Percentiles rank a stretch among this genome's conserved stretches.
phyloP scores from a whole-genome alignment of 2,888 invertebrate species.

The Encarsia formosa region DNA sequence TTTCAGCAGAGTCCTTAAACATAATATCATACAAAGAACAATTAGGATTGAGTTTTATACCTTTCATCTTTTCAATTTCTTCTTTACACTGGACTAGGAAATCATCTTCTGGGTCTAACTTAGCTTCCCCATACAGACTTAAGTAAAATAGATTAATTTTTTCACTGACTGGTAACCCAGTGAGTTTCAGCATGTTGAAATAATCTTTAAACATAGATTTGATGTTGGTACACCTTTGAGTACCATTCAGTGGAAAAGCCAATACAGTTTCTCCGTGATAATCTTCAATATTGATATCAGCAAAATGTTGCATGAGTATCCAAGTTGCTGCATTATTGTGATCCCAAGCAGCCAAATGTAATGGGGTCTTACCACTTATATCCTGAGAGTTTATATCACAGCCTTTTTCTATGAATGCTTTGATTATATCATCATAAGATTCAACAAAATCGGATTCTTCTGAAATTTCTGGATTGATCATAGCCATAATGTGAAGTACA shows the following conservation, averaged over 20 bases:
- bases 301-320: conserved; percentile 11
- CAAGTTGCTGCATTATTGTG: conserved; percentile 13
- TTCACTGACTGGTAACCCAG: conserved; percentile 9
- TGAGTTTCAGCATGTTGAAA: conserved; percentile 11
- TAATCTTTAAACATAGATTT: conserved; percentile 9
- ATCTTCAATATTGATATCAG: conserved; percentile 20
- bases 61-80: conserved; percentile 19
- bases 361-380: conserved; percentile 13
- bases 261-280: conserved; percentile 7
- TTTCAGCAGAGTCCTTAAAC: conserved; percentile 11
- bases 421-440: conserved; percentile 8
- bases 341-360: conserved; percentile 17
- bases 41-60: conserved; percentile 3
- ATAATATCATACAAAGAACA: conserved; percentile 9
- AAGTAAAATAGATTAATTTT: conserved; percentile 5
- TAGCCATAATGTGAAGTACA: conserved; percentile 17
- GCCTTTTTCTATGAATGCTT: conserved; percentile 1
- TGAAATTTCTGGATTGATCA: conserved; percentile 12
- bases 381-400: conserved; percentile 18
- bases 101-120: conserved; percentile 6
- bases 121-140: neutral
- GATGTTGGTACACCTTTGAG: conserved; percentile 5
- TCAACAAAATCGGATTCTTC: conserved; percentile 15
- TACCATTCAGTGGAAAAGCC: conserved; percentile 7
- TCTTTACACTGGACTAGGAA: conserved; percentile 12